These are phyloP conservation scores for Craniophora ligustri DNA, from an alignment of 2,888 invertebrate genomes.

Conservation along the genomic window DNA sequence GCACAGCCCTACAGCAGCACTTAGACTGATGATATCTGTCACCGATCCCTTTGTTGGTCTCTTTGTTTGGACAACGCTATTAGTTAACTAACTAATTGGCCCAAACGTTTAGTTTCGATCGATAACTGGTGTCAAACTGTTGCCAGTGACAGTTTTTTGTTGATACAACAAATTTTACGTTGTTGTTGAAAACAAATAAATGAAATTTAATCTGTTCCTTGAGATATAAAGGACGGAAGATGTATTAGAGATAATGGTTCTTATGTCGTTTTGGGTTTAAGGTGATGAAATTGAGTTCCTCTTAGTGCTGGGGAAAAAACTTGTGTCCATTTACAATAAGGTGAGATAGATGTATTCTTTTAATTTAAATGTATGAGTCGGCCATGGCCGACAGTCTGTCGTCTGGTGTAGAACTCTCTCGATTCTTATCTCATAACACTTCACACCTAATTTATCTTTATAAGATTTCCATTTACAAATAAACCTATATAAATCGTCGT, in stretches of 20 bases:
- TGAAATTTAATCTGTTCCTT: not conserved
- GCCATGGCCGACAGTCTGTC: not conserved
- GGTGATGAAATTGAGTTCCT: not conserved
- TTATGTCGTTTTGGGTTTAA: not conserved
- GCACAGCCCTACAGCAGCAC: slow-evolving; percentile 30
- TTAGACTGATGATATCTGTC: slow-evolving; percentile 46
- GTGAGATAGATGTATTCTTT: slow-evolving; percentile 4
- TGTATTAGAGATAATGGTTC: not conserved
- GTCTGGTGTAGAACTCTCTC: slow-evolving; percentile 2
- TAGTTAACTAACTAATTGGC: slow-evolving; percentile 80
- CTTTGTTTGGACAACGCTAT: slow-evolving; percentile 67
- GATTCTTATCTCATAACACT: slow-evolving; percentile 20
- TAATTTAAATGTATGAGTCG: not conserved
- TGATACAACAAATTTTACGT: slow-evolving; percentile 13
- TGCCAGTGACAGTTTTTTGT: slow-evolving; percentile 44
- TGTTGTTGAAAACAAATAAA: slow-evolving; percentile 37
- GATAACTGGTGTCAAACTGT: slow-evolving; percentile 24
- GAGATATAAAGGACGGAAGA: slow-evolving; percentile 5
- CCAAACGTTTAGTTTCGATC: slow-evolving; percentile 27
- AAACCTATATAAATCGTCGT: too few species aligned
- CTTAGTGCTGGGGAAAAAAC: slow-evolving; percentile 7
- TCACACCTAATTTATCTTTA: slow-evolving; percentile 30
- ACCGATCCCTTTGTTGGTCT: slow-evolving; percentile 37
- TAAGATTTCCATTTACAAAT: not conserved
- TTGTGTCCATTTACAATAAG: not conserved